These are phyloP conservation scores for Pseudoips prasinana DNA, from an alignment of 2,888 invertebrate species.

Conservation along the genomic window DNA sequence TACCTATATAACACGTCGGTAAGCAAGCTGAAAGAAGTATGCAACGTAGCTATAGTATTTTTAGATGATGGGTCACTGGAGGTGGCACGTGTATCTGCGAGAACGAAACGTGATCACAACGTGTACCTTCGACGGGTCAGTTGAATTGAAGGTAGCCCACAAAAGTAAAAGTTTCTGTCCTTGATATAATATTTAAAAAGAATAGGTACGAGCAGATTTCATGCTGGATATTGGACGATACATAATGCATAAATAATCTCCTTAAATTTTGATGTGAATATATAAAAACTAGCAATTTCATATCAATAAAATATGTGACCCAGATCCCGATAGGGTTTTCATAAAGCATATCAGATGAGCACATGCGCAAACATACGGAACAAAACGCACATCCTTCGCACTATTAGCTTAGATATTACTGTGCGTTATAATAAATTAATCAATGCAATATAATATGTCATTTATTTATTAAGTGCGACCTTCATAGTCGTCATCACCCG, in stretches of 20 bases:
- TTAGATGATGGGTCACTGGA: conserved; percentile 22
- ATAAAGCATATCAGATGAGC: too few species aligned
- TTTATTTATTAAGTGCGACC: conserved; percentile 56
- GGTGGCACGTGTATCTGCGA: conserved; percentile 16
- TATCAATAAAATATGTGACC: too few species aligned
- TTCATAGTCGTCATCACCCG: conserved; percentile 73
- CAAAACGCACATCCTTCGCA: conserved; percentile 10
- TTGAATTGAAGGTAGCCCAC: background rate
- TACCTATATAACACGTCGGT: conserved; percentile 3
- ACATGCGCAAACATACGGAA: conserved; percentile 1
- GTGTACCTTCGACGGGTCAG: conserved; percentile 14
- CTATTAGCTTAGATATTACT: conserved; percentile 34
- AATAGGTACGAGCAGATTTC: too few species aligned
- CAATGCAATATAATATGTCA: conserved; percentile 49
- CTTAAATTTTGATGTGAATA: too few species aligned
- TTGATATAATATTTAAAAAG: too few species aligned
- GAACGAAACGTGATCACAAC: conserved; percentile 19
- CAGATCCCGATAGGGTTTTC: too few species aligned
- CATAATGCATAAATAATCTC: too few species aligned
- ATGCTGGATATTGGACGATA: too few species aligned
- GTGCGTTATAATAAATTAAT: conserved; percentile 27
- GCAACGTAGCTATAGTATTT: conserved; percentile 16
- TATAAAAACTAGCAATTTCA: too few species aligned
- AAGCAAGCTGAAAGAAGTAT: conserved; percentile 14
- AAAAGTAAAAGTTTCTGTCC: too few species aligned